A percentile compares a stretch with the other conserved stretches of the same genome.
These are phyloP conservation scores for Orchestes rusci DNA, from an alignment of 2,888 invertebrate species.

Conservation along the genomic window DNA sequence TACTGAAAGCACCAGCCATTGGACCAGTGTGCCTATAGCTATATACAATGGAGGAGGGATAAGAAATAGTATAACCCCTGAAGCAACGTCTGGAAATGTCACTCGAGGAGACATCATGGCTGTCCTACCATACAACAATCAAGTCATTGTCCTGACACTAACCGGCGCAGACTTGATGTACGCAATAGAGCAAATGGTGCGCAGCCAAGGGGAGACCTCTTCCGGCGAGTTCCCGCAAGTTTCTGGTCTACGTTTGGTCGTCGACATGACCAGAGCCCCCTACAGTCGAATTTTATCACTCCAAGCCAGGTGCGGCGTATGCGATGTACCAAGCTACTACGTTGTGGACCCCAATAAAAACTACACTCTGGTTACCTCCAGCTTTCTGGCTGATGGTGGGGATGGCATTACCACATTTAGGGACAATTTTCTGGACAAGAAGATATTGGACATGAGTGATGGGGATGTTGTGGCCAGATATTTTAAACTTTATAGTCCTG, in stretches of 20 bases:
- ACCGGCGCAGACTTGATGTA: conserved; percentile 57
- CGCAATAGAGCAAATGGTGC: conserved; percentile 38
- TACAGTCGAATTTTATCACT: conserved; percentile 60
- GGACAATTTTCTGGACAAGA: conserved; percentile 39
- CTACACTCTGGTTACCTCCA: conserved; percentile 60
- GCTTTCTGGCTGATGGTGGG: conserved; percentile 65
- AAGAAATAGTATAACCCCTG: conserved; percentile 53
- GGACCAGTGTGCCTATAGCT: conserved; percentile 69
- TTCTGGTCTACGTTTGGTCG: conserved; percentile 67
- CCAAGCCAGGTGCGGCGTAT: conserved; percentile 60
- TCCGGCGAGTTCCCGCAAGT: conserved; percentile 72
- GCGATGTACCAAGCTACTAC: conserved; percentile 54
- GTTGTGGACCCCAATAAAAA: conserved; percentile 47
- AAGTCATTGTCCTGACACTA: conserved; percentile 56
- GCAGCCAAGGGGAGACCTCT: conserved; percentile 40
- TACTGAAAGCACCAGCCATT: conserved; percentile 20
- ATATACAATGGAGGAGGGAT: conserved; percentile 72
- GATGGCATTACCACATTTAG: conserved; percentile 57
- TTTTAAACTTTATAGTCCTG: conserved; percentile 51
- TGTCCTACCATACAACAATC: conserved; percentile 71
- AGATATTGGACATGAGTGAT: conserved; percentile 47
- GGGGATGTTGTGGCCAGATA: conserved; percentile 51
- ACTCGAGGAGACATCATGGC: conserved; percentile 65
- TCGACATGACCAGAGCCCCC: conserved; percentile 54
- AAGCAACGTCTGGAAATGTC: conserved; percentile 49